Conservation (phyloP, 2,113 vertebrate genomes). For the Colaptes auratus region DNA sequence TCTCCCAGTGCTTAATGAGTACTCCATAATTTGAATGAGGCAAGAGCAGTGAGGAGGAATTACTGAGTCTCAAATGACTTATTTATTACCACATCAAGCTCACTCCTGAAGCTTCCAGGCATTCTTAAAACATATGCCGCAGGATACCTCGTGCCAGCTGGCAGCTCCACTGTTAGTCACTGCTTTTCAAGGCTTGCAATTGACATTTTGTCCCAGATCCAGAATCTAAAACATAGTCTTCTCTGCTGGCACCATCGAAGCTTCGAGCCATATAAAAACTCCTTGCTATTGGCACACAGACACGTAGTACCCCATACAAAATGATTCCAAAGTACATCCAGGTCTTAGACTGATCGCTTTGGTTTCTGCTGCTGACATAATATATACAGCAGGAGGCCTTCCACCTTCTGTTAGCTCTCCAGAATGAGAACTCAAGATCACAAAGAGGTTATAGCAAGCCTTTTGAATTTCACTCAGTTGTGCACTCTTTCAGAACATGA, state of each 20-base stretch:
- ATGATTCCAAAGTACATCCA: neutral
- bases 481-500: neutral
- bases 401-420: constrained; percentile 52
- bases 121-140: constrained; percentile 10
- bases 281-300: neutral
- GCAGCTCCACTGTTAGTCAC: neutral
- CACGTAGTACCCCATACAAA: neutral
- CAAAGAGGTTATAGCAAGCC: neutral
- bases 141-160: constrained; percentile 42
- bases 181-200: neutral
- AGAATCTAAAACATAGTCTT: constrained; percentile 1
- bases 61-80: neutral
- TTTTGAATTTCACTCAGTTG: neutral
- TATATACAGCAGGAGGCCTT: neutral
- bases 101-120: constrained; percentile 32
- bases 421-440: neutral
- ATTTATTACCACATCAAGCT: neutral
- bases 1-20: neutral
- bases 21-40: neutral
- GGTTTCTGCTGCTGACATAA: constrained; percentile 35
- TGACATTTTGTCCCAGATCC: constrained; percentile 39
- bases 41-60: constrained; percentile 8
- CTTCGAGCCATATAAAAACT: neutral
- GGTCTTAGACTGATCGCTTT: neutral
- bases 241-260: neutral